Evolutionary conservation across 2,888 invertebrate genomes (phyloP), one percentile per base, ranked within the genome.

Genomic region (Nasonia oneida): DNA sequence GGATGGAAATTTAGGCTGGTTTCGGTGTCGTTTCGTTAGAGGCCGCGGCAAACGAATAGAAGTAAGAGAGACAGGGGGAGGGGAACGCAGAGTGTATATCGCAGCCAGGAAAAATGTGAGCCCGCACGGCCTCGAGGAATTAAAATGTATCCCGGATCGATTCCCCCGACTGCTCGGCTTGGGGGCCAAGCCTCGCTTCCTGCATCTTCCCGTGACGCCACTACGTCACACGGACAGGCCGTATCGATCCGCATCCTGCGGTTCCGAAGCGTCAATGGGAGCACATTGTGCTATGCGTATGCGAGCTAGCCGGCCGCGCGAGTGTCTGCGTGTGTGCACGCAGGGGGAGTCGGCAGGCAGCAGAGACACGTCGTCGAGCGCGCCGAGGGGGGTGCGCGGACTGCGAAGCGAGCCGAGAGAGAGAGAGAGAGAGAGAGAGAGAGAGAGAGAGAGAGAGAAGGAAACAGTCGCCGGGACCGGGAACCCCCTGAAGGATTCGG

Each of bases 401-500:
- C 29, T 29, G 75, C 39, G 14, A 33, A 14, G 3, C 6, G n/a
- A 47, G 1, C 18, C 29, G 29, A 29, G 29, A 29, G 29, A 29
- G 29, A 29, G 29, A 29, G 29, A 29, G 29, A 29, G 15, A 23
- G 23, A 23, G 23, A 23, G 23, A 23, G 23, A 23, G 23, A 23
- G 23, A 23, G 23, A 23, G 23, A 23, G 23, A 23, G 23, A 23
- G 23, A 23, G 23, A 33, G 23, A 39, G 29, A n/a, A 39, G 14
- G 42, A 57, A 14, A 15, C 39, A 29, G 76, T 39, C 73, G 50
- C 6, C 33, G 71, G 71, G 70, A 83, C 83, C 77, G 33, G 83
- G 91, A 92, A 90, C 91, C 92, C 92, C 78, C 90, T 88, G 89
- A 91, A 91, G 91, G 91, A 92, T 88, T 90, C 89, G 86, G 89